Evolutionary conservation across 2,113 vertebrate genomes (phyloP).

Genomic region (Pseudopipra pipra): DNA sequence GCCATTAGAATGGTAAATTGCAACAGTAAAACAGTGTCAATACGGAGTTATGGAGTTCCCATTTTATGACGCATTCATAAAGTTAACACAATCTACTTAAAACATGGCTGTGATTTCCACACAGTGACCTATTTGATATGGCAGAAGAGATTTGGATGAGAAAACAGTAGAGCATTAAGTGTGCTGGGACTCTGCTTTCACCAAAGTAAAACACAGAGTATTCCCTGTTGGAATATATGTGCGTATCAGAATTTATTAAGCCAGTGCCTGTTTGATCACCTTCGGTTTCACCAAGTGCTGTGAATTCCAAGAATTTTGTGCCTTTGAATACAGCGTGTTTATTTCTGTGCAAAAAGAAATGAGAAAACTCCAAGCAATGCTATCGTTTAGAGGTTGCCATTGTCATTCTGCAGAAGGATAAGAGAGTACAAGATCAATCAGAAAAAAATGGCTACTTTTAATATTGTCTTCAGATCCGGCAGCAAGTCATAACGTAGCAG

Average conservation of each 20-base stretch:
- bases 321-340: not conserved
- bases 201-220: not conserved
- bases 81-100: not conserved
- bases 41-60: conserved; percentile 9
- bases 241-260: not conserved
- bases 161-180: not conserved
- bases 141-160: not conserved
- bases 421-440: not conserved
- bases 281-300: not conserved
- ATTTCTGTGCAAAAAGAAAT: not conserved
- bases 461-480: conserved; percentile 18
- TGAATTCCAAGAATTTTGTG: not conserved
- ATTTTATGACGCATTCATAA: conserved; percentile 29
- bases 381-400: not conserved
- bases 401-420: not conserved
- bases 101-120: not conserved
- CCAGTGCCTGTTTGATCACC: not conserved
- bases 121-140: not conserved
- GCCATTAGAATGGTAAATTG: conserved; percentile 44
- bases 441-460: conserved; percentile 21
- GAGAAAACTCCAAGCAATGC: not conserved
- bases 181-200: not conserved
- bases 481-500: not conserved
- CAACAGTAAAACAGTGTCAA: conserved; percentile 34
- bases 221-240: not conserved